Percentiles rank a stretch among this genome's conserved stretches.
Evolutionary conservation across 1,140 invertebrate genomes (phyloP).

Genomic region (Aphelinus atriplicis): DNA sequence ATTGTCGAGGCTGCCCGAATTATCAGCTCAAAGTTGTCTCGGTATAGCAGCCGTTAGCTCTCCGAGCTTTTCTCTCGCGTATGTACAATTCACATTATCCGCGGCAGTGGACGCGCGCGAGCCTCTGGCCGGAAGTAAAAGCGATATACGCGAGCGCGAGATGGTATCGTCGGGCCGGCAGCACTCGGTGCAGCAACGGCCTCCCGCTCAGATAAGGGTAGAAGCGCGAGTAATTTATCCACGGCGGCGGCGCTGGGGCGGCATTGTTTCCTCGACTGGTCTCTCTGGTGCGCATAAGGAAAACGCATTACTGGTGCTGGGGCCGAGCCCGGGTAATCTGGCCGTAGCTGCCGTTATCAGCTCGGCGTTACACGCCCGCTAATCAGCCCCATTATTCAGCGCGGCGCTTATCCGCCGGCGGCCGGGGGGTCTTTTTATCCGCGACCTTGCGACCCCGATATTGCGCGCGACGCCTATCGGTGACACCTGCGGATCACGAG

Average conservation of each 20-base stretch:
- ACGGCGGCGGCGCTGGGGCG: too few relatives aligned
- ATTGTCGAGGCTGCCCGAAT: too few relatives aligned
- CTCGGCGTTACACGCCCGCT: constrained; percentile 7
- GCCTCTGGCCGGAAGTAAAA: too few relatives aligned
- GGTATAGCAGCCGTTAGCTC: too few relatives aligned
- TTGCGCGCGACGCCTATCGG: constrained; percentile 16
- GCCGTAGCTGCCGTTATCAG: not conserved
- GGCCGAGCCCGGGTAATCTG: constrained; percentile 1
- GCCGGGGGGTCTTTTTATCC: constrained; percentile 27
- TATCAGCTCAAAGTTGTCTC: too few relatives aligned
- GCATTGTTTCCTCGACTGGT: constrained; percentile 7
- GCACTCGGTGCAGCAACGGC: too few relatives aligned
- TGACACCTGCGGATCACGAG: not conserved
- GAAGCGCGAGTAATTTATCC: constrained; percentile 26
- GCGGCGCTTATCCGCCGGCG: not conserved
- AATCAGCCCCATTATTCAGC: constrained; percentile 38
- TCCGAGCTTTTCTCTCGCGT: too few relatives aligned
- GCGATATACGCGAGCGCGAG: too few relatives aligned
- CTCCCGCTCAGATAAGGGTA: too few relatives aligned
- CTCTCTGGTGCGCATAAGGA: constrained; percentile 20
- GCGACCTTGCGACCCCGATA: not conserved
- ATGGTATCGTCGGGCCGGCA: too few relatives aligned
- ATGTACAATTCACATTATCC: too few relatives aligned
- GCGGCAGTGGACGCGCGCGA: too few relatives aligned
- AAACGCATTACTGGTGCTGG: constrained; percentile 15